A percentile compares a stretch with the other conserved stretches of the same genome.
Conservation (phyloP, 2,113 vertebrate genomes). For the Gyps fulvus region DNA sequence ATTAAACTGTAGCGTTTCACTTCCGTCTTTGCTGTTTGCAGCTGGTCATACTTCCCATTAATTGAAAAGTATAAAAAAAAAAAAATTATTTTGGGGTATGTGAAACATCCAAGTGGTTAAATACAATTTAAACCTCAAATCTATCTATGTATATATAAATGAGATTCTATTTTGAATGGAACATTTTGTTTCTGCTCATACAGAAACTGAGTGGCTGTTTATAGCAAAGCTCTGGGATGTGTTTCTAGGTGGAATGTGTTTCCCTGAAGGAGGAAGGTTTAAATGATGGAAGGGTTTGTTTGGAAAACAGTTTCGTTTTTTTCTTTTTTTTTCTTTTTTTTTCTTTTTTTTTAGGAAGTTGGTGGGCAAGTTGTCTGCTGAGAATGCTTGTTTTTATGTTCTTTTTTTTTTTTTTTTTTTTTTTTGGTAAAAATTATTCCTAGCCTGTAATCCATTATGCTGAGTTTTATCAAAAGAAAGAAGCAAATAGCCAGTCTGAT, state of each 20-base stretch:
- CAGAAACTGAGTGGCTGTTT: slow-evolving; percentile 40
- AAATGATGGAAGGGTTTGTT: slow-evolving; percentile 25
- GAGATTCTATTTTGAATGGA: background rate
- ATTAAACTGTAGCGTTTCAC: slow-evolving; percentile 22
- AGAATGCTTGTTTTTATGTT: background rate
- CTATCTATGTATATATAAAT: background rate
- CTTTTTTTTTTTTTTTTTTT: background rate
- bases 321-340: background rate
- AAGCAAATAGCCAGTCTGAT: slow-evolving; percentile 61
- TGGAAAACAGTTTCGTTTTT: background rate
- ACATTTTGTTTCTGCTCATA: slow-evolving; percentile 24
- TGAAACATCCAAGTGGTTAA: background rate
- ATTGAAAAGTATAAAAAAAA: background rate
- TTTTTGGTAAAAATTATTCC: background rate
- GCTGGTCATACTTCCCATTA: slow-evolving; percentile 11
- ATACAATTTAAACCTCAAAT: background rate
- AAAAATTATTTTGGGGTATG: background rate
- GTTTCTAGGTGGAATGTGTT: slow-evolving; percentile 31
- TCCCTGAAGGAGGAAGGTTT: slow-evolving; percentile 34
- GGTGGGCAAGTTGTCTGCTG: slow-evolving; percentile 9
- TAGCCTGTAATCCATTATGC: slow-evolving; percentile 19
- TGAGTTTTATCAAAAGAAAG: slow-evolving; percentile 45
- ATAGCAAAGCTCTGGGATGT: slow-evolving; percentile 58
- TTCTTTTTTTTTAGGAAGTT: background rate
- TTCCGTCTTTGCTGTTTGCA: slow-evolving; percentile 55